Conservation (phyloP, 2,797 vertebrate genomes). For the Dipus sagitta region DNA sequence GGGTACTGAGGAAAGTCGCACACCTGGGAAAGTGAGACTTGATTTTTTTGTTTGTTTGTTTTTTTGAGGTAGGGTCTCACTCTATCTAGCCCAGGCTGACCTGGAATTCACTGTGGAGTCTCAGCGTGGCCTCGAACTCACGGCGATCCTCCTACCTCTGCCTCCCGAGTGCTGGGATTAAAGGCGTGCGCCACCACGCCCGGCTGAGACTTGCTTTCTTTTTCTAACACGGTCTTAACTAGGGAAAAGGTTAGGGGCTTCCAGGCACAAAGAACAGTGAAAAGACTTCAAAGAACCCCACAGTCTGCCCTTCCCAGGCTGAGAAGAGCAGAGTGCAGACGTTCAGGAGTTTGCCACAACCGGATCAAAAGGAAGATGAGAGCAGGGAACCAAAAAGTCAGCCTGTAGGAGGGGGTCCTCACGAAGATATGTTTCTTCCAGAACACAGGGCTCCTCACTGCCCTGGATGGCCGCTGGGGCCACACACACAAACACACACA, state of each 20-base stretch:
- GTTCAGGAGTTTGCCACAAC: not conserved
- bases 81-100: no score
- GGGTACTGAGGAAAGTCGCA: not conserved
- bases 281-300: not conserved
- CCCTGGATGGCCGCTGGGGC: fast-evolving
- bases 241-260: not conserved
- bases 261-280: not conserved
- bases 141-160: no score
- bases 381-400: no score
- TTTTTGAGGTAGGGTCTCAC: no score
- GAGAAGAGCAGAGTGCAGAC: no score
- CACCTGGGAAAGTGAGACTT: not conserved
- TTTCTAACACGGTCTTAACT: not conserved
- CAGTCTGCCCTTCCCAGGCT: not conserved
- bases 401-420: fast-evolving
- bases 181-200: no score
- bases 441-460: not conserved
- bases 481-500: fast-evolving
- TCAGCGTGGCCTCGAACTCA: no score
- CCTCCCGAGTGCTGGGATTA: no score
- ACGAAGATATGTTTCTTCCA: not conserved
- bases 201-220: no score
- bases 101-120: no score
- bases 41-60: not conserved
- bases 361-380: not conserved